Percentiles rank a stretch among this genome's conserved stretches.
These are phyloP conservation scores for Lagopus muta DNA, from an alignment of 2,113 vertebrate species.

Conservation along the genomic window DNA sequence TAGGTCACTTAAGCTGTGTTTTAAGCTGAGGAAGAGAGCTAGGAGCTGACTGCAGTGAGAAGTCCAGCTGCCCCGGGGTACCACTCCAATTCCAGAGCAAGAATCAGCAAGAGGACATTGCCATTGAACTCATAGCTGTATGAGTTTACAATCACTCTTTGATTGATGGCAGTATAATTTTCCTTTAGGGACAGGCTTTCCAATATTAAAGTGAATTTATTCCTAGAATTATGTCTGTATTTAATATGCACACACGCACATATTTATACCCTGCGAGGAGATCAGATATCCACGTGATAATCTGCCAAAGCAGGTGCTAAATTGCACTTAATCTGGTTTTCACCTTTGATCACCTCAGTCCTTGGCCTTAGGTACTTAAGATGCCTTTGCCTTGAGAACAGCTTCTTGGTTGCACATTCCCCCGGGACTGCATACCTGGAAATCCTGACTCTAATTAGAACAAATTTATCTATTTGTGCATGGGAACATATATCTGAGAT, in stretches of 20 bases:
- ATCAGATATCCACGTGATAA: neutral
- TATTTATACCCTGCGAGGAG: neutral
- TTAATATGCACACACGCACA: neutral
- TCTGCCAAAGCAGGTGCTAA: neutral
- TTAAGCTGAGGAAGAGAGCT: neutral
- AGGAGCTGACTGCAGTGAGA: neutral
- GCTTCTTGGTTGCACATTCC: neutral
- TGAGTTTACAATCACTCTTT: neutral
- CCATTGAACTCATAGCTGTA: neutral
- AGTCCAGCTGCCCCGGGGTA: accelerated
- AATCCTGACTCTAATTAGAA: slow-evolving; percentile 23
- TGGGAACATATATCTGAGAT: neutral
- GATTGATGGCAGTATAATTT: neutral
- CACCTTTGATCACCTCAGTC: slow-evolving; percentile 11
- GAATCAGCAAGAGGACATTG: neutral
- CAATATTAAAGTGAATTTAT: neutral
- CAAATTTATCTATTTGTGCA: slow-evolving; percentile 1
- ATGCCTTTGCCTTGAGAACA: neutral
- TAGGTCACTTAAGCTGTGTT: slow-evolving; percentile 5
- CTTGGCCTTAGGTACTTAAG: neutral
- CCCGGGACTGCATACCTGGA: neutral
- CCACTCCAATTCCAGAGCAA: accelerated
- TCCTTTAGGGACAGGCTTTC: neutral
- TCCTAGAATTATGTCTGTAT: neutral
- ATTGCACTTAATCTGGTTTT: neutral